Percentiles rank a stretch among this genome's conserved stretches.
Conservation (phyloP, 2,797 vertebrate species). For the Mus spretus region DNA sequence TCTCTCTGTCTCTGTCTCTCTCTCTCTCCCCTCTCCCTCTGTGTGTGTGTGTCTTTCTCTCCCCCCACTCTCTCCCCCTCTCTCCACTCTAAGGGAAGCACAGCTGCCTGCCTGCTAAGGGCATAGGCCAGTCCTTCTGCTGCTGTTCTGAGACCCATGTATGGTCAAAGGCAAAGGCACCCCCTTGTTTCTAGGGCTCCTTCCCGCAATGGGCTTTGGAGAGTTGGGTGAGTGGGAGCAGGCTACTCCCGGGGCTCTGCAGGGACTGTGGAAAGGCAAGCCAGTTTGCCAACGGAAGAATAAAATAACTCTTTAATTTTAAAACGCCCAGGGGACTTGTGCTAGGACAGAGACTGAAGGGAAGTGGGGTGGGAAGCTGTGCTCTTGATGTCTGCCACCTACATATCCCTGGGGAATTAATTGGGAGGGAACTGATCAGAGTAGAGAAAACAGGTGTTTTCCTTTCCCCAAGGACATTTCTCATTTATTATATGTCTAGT, state of each 20-base stretch:
- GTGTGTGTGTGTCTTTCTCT: not conserved
- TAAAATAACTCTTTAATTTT: conserved; percentile 61
- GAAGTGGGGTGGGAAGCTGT: too few relatives aligned
- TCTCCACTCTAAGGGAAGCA: conserved; percentile 79
- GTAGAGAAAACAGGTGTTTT: conserved; percentile 71
- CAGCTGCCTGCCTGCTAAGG: conserved; percentile 67
- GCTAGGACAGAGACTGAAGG: not conserved
- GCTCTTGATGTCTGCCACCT: conserved; percentile 66
- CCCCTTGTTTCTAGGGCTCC: conserved; percentile 73
- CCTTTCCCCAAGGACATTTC: conserved; percentile 73
- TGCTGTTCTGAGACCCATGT: conserved; percentile 87
- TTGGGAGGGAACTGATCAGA: conserved; percentile 73
- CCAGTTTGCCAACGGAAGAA: conserved; percentile 34
- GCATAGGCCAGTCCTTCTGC: conserved; percentile 82
- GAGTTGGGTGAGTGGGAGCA: conserved; percentile 70
- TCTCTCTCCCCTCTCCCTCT: not conserved
- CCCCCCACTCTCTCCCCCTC: not conserved
- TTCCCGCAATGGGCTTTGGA: conserved; percentile 83
- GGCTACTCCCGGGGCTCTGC: conserved; percentile 51
- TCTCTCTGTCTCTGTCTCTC: not conserved
- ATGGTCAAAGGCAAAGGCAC: conserved; percentile 88
- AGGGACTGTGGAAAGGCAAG: conserved; percentile 62
- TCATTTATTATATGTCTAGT: conserved; percentile 78
- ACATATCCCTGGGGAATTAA: conserved; percentile 81
- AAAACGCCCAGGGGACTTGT: conserved; percentile 64